Conservation (phyloP, 2,113 vertebrate species). For the Gasterosteus nipponicus region DNA sequence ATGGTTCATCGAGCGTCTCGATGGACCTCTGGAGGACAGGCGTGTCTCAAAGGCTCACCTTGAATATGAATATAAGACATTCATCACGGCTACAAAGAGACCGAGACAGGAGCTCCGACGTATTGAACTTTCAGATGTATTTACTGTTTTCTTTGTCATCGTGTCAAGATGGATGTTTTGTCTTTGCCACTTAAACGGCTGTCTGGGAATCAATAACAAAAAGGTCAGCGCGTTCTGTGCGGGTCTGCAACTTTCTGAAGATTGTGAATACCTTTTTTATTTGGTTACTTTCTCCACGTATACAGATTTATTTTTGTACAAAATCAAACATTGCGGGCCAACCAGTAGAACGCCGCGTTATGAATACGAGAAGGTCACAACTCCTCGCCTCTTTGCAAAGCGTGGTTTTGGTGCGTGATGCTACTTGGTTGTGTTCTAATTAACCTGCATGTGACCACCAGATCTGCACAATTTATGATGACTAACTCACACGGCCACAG, state of each 20-base stretch:
- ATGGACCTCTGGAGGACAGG: conserved; percentile 15
- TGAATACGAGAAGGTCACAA: no score
- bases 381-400: no score
- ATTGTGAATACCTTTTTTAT: neutral
- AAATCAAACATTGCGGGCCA: neutral
- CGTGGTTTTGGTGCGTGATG: no score
- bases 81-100: conserved; percentile 53
- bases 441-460: no score
- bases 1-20: conserved; percentile 54
- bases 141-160: conserved; percentile 10
- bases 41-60: conserved; percentile 41
- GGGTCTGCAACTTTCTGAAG: neutral
- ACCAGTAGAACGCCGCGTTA: no score
- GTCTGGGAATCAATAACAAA: neutral
- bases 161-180: conserved; percentile 15
- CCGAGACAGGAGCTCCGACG: neutral
- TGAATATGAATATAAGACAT: conserved; percentile 63
- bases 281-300: no score
- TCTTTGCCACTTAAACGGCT: neutral
- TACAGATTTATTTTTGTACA: neutral
- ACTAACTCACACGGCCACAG: no score
- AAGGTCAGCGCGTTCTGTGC: neutral
- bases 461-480: no score
- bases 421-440: no score
- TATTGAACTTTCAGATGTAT: conserved; percentile 21